These are phyloP conservation scores for Sitobion miscanthi DNA, from an alignment of 1,140 invertebrate genomes.

Conservation along the genomic window DNA sequence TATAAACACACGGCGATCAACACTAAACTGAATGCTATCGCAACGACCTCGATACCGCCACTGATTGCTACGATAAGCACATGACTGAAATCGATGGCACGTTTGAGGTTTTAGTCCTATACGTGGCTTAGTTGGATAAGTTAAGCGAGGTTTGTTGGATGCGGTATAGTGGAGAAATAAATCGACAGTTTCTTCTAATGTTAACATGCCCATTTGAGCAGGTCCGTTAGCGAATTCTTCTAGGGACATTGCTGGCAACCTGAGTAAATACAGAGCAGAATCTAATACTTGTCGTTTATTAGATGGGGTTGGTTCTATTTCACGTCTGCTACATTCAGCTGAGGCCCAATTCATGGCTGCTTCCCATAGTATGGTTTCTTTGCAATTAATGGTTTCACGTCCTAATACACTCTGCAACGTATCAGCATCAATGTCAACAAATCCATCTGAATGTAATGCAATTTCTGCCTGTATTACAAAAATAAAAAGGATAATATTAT, in stretches of 20 bases:
- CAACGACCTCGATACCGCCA: slow-evolving; percentile 91
- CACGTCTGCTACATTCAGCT: slow-evolving; percentile 81
- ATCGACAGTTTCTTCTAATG: slow-evolving; percentile 88
- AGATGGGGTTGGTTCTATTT: slow-evolving; percentile 73
- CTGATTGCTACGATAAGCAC: slow-evolving; percentile 94
- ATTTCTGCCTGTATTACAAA: slow-evolving; percentile 80
- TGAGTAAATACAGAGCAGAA: slow-evolving; percentile 80
- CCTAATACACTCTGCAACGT: slow-evolving; percentile 86
- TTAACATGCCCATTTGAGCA: slow-evolving; percentile 85
- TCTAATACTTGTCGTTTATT: slow-evolving; percentile 76
- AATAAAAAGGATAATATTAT: background rate
- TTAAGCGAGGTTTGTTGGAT: slow-evolving; percentile 79
- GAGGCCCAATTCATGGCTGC: slow-evolving; percentile 88
- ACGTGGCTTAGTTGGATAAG: slow-evolving; percentile 81
- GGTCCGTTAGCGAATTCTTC: slow-evolving; percentile 91
- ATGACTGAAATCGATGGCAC: slow-evolving; percentile 93
- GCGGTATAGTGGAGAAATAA: slow-evolving; percentile 90
- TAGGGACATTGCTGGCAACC: slow-evolving; percentile 87
- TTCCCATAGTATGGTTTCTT: slow-evolving; percentile 87
- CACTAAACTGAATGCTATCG: slow-evolving; percentile 91
- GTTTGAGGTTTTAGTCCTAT: slow-evolving; percentile 88
- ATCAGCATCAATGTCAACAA: slow-evolving; percentile 88
- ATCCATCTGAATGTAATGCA: slow-evolving; percentile 90
- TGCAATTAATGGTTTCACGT: slow-evolving; percentile 88
- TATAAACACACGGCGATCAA: slow-evolving; percentile 90